Evolutionary conservation across 23 tunicate species (phyloP).

Genomic region (Halocynthia roretzi): DNA sequence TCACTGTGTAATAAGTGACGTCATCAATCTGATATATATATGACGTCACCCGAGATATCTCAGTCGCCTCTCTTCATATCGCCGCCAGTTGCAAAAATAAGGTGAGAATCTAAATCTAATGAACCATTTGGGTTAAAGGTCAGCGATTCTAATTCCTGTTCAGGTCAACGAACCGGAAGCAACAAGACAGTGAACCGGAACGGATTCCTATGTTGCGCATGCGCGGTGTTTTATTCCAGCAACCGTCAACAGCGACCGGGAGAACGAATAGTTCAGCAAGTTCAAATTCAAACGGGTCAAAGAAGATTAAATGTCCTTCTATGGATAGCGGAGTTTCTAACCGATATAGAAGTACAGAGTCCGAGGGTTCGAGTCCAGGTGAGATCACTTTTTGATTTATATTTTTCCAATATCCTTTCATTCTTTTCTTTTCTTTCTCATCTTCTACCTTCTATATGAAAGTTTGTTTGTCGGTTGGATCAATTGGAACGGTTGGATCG

Average conservation of each 20-base stretch:
- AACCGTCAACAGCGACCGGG: neutral
- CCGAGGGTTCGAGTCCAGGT: constrained; percentile 72
- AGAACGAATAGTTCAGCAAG: neutral
- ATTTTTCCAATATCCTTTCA: neutral
- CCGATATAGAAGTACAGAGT: constrained; percentile 37
- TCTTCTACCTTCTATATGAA: neutral
- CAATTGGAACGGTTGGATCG: too few species aligned
- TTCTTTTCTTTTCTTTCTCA: neutral
- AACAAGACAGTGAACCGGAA: constrained; percentile 8
- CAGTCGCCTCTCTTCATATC: too few species aligned
- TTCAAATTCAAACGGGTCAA: neutral
- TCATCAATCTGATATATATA: too few species aligned
- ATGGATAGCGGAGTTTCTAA: constrained; percentile 55
- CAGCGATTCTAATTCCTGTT: too few species aligned
- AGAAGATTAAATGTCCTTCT: constrained; percentile 35
- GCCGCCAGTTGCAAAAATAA: too few species aligned
- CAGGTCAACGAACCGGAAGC: too few species aligned
- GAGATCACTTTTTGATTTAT: neutral
- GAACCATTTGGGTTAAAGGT: too few species aligned
- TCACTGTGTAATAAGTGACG: too few species aligned
- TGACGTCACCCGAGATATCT: too few species aligned
- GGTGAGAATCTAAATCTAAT: too few species aligned
- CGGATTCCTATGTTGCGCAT: constrained; percentile 33
- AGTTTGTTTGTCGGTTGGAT: neutral
- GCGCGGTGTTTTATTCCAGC: neutral